These are phyloP conservation scores for Drosophila phalerata DNA, from an alignment of 2,888 invertebrate genomes.

Conservation along the genomic window DNA sequence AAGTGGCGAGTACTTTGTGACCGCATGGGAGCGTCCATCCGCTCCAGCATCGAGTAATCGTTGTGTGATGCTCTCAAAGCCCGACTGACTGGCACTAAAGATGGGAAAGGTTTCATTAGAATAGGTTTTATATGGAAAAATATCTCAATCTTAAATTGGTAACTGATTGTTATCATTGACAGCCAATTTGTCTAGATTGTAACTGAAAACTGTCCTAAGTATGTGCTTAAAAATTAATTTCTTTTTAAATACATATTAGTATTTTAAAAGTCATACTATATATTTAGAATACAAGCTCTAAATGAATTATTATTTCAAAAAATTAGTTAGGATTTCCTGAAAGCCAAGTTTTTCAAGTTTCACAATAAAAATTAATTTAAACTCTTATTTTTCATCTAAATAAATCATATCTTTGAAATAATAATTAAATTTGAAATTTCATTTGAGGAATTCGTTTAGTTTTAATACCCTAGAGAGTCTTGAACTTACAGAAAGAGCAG, in stretches of 20 bases:
- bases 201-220: too few species aligned
- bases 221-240: too few species aligned
- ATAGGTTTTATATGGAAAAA: neutral
- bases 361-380: neutral
- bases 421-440: neutral
- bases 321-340: too few species aligned
- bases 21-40: conserved; percentile 95
- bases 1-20: conserved; percentile 96
- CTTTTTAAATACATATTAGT: too few species aligned
- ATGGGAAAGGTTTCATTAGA: neutral
- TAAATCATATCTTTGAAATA: neutral
- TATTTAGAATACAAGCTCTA: too few species aligned
- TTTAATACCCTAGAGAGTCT: neutral
- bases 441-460: neutral
- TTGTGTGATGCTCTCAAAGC: conserved; percentile 91
- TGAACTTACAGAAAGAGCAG: conserved; percentile 92
- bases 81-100: conserved; percentile 93
- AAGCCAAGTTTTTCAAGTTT: neutral
- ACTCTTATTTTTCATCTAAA: neutral
- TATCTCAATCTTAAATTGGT: too few species aligned
- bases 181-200: too few species aligned
- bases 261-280: too few species aligned
- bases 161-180: too few species aligned
- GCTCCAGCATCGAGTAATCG: conserved; percentile 93
- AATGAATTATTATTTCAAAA: too few species aligned